Evolutionary conservation across 2,797 vertebrate species (phyloP).

Genomic region (Chelidonichthys spinosus): DNA sequence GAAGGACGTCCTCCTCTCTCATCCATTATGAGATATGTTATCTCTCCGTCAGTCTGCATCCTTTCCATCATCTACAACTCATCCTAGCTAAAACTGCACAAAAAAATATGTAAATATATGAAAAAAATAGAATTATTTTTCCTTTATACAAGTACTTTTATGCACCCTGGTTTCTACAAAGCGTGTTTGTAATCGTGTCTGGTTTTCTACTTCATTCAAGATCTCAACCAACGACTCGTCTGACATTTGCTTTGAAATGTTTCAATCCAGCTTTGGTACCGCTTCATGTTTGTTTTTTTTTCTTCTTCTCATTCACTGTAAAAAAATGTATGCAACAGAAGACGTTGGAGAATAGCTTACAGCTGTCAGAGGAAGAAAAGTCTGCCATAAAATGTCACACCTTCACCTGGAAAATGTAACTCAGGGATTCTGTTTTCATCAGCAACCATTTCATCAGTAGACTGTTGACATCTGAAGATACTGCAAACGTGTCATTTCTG

Average conservation of each 20-base stretch:
- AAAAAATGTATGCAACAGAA: constrained; percentile 65
- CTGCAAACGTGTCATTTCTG: constrained; percentile 8
- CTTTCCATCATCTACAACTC: constrained; percentile 22
- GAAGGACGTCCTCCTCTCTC: constrained; percentile 7
- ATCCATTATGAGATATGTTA: constrained; percentile 53
- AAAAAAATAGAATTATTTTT: constrained; percentile 63
- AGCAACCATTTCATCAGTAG: constrained; percentile 25
- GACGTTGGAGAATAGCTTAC: constrained; percentile 8
- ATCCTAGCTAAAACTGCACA: constrained; percentile 64
- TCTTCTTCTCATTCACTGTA: constrained; percentile 43
- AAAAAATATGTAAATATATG: constrained; percentile 69
- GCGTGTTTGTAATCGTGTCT: constrained; percentile 65
- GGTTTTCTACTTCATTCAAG: constrained; percentile 63
- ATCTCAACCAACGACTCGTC: constrained; percentile 4
- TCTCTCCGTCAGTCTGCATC: constrained; percentile 46
- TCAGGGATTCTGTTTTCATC: constrained; percentile 78
- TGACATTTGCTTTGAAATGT: constrained; percentile 32
- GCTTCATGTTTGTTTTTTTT: background rate
- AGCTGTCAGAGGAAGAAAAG: constrained; percentile 10
- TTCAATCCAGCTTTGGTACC: constrained; percentile 24
- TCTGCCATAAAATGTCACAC: constrained; percentile 46
- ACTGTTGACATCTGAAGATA: constrained; percentile 6
- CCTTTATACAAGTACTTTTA: constrained; percentile 81
- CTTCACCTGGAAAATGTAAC: constrained; percentile 60
- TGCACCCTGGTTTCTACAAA: constrained; percentile 78